phyloP scores from a whole-genome alignment of 2,797 vertebrate species.

The Podarcis siculus region DNA sequence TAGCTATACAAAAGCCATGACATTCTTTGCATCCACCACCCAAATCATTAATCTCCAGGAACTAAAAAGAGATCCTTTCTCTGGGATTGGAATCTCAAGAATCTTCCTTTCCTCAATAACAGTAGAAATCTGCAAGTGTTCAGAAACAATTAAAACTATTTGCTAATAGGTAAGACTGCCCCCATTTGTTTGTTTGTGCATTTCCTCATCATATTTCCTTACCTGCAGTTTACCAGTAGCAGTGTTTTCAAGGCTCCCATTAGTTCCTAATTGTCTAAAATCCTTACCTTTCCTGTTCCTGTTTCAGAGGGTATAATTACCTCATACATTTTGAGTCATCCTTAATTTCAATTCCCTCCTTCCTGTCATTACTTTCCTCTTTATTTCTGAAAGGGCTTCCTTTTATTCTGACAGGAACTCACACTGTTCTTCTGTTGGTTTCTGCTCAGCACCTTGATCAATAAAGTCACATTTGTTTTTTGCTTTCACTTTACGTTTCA shows the following conservation, averaged over 20 bases:
- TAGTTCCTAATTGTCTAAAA: conserved; percentile 62
- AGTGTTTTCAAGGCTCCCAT: conserved; percentile 60
- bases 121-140: neutral
- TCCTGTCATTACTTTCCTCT: neutral
- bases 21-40: neutral
- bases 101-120: neutral
- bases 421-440: neutral
- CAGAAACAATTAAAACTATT: conserved; percentile 45
- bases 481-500: neutral
- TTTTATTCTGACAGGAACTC: conserved; percentile 2
- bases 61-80: neutral
- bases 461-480: neutral
- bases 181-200: conserved; percentile 38
- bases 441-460: neutral
- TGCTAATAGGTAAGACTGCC: conserved; percentile 27
- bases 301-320: conserved; percentile 5
- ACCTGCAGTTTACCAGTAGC: conserved; percentile 52
- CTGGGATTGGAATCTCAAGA: neutral
- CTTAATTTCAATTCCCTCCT: neutral
- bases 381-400: neutral
- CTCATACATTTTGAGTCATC: conserved; percentile 11
- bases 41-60: neutral
- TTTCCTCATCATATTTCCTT: conserved; percentile 51
- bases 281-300: conserved; percentile 12
- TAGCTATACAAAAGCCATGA: neutral